A percentile compares a stretch with the other conserved stretches of the same genome.
Conservation (phyloP, 2,113 vertebrate species). For the Cricetomys ansorgei region DNA sequence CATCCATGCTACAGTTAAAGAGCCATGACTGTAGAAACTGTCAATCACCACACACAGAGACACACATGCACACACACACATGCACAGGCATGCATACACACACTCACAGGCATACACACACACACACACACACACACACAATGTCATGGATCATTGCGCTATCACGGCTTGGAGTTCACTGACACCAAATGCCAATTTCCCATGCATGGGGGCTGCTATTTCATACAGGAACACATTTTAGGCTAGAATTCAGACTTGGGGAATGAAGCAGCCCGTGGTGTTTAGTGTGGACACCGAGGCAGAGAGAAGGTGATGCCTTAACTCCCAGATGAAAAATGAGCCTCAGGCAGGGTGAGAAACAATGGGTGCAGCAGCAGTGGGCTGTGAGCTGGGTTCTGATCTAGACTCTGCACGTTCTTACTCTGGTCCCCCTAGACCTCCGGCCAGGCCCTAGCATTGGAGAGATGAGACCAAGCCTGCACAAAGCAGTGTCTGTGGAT, state of each 20-base stretch:
- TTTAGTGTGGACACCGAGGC: not conserved
- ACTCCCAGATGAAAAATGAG: not conserved
- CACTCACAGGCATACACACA: rapidly evolving
- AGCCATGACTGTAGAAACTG: not conserved
- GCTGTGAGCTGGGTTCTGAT: not conserved
- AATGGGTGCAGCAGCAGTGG: rapidly evolving
- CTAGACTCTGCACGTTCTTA: not conserved
- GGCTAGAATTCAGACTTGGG: not conserved
- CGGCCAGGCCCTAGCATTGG: not conserved
- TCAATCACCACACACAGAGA: no score
- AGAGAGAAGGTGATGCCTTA: not conserved
- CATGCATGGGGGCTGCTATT: rapidly evolving
- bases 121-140: not conserved
- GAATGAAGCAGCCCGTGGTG: rapidly evolving
- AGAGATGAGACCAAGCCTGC: not conserved
- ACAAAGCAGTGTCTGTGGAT: not conserved
- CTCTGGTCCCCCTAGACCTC: not conserved
- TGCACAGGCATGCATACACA: rapidly evolving
- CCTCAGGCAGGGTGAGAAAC: not conserved
- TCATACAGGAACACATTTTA: not conserved
- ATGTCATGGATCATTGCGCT: not conserved
- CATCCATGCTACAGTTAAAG: no score
- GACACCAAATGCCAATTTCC: not conserved
- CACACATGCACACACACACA: rapidly evolving
- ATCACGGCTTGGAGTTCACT: not conserved